These are phyloP conservation scores for Oreochromis spilurus DNA, from an alignment of 2,113 vertebrate species.

Conservation along the genomic window DNA sequence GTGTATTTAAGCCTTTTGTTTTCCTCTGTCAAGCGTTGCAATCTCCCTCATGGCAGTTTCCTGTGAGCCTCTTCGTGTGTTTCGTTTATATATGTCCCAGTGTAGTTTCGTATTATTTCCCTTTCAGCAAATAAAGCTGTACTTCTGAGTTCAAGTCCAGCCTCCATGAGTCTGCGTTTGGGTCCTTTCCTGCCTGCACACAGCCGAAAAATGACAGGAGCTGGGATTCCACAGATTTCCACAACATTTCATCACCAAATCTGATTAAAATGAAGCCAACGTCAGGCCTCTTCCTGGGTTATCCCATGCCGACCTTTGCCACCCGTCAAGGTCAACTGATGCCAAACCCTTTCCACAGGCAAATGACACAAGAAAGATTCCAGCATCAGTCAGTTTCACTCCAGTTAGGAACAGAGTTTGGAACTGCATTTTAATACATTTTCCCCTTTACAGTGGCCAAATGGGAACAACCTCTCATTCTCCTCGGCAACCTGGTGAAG, in stretches of 20 bases:
- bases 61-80: background rate
- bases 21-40: background rate
- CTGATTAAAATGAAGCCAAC: background rate
- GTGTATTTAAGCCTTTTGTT: background rate
- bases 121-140: too few species aligned
- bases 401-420: background rate
- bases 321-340: background rate
- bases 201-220: too few species aligned
- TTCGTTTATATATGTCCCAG: too few species aligned
- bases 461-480: background rate
- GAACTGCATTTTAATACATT: background rate
- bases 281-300: background rate
- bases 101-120: too few species aligned
- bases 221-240: background rate
- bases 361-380: background rate
- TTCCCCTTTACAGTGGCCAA: background rate
- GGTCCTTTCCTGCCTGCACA: too few species aligned
- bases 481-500: background rate
- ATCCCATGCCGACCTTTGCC: background rate
- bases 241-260: background rate
- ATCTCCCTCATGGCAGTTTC: background rate
- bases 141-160: too few species aligned
- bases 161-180: too few species aligned
- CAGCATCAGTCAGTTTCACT: background rate
- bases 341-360: background rate